Conservation (phyloP, 2,113 vertebrate genomes). For the Urocynchramus pylzowi region DNA sequence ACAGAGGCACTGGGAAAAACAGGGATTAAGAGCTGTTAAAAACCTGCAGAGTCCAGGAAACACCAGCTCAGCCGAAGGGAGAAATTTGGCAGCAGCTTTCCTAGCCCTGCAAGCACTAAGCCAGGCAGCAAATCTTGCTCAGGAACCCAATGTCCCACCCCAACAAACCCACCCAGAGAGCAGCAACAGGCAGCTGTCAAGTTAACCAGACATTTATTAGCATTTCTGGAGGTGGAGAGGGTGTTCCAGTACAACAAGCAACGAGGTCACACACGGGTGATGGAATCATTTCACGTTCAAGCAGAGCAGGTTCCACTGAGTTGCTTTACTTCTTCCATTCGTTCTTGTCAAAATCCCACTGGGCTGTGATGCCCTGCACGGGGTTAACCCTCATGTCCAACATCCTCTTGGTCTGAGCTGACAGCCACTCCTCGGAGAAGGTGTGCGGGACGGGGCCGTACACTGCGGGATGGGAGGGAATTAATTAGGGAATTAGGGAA, state of each 20-base stretch:
- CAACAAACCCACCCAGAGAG: not conserved
- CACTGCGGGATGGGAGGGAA: conserved; percentile 69
- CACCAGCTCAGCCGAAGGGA: not conserved
- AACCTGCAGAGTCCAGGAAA: not conserved
- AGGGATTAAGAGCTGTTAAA: not conserved
- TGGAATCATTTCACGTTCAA: conserved; percentile 14
- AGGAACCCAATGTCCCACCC: not conserved
- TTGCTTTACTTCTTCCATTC: conserved; percentile 91
- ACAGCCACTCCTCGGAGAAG: conserved; percentile 79
- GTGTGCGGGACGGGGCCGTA: conserved; percentile 84
- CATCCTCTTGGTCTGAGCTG: conserved; percentile 86
- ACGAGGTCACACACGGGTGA: conserved; percentile 59
- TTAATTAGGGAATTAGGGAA: accelerated
- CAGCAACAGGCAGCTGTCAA: not conserved
- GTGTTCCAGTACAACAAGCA: conserved; percentile 74
- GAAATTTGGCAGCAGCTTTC: not conserved
- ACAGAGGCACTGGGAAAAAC: not conserved
- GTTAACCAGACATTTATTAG: conserved; percentile 81
- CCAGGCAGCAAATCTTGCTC: accelerated
- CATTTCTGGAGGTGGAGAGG: conserved; percentile 66
- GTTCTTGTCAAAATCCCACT: conserved; percentile 95
- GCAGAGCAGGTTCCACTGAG: not conserved
- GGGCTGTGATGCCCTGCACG: conserved; percentile 80
- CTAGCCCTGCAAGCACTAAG: not conserved
- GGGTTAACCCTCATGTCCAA: conserved; percentile 91